Base-by-base conservation (phyloP, 2,797 vertebrate genomes). In the Hemibagrus guttatus region DNA sequence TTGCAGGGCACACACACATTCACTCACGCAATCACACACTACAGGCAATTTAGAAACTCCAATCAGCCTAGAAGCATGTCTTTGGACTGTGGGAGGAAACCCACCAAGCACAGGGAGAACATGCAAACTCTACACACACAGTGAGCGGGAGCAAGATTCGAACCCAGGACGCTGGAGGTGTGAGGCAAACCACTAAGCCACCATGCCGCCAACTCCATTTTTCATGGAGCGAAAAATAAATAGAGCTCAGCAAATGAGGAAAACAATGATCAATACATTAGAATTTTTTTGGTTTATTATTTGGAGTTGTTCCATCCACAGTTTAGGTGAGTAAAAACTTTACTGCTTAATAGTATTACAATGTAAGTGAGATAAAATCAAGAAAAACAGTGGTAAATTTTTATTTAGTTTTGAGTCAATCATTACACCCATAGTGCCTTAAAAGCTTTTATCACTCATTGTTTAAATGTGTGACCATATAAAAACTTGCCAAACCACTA, bases 271-370 rank as follows among this genome's bases (percentile, higher is more conserved):
- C 69, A 78, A 64, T 90, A 86, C 69, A 64, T 84, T 84, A n/a
- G 14, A 17, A 86, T 68, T 88, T 90, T 66, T 74, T 89, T 81
- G 88, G 93, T 91, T 90, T 26, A 85, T 64, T 89, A 52, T 79
- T 26, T 69, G 16, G 1, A 9, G 76, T 63, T 81, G 39, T 4
- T 79, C 87, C 75, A 85, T 87, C 84, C 82, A 72, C 66, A 89
- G 75, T 16, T 56, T 63, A 91, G 93, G 94, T 95, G 86, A 94
- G 94, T 56, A 39, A 6, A 42, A 63, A 72, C 9, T 74, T 63
- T 84, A 79, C 81, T 89, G 66, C 58, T 64, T 83, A 56, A 75
- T 28, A 0, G 2, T 81, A 31, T 21, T 79, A 58, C 31, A 19
- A 16, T 0, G 5, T 71, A 72, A 9, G 46, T 35, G 23, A 74